Conservation (phyloP, 2,113 vertebrate species). For the Rhipidura dahli region DNA sequence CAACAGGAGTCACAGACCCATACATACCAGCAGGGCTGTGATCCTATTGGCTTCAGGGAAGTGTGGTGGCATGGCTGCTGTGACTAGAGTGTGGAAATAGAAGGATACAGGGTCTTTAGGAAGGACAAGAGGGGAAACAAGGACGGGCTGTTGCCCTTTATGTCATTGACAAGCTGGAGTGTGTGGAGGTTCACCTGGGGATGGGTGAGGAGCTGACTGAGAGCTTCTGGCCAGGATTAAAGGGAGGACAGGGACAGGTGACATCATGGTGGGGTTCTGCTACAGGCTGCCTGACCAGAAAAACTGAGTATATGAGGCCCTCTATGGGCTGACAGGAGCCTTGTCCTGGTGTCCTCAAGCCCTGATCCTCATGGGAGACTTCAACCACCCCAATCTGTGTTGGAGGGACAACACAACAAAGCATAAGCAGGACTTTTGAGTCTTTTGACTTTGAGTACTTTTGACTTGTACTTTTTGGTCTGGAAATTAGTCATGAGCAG, state of each 20-base stretch:
- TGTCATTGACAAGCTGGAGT: background rate
- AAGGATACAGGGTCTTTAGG: background rate
- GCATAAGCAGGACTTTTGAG: background rate
- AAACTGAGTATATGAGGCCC: background rate
- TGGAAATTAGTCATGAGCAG: background rate
- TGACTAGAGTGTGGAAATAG: background rate
- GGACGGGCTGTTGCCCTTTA: background rate
- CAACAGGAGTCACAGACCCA: background rate
- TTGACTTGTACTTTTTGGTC: background rate
- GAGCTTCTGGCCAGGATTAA: background rate
- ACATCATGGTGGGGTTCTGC: too few relatives aligned
- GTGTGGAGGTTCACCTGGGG: background rate
- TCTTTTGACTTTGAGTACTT: background rate
- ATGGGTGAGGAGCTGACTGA: background rate
- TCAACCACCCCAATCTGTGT: background rate
- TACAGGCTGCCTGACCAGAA: background rate
- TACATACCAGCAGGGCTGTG: background rate
- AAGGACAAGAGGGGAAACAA: background rate
- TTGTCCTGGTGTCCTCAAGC: background rate
- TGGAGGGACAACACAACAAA: background rate
- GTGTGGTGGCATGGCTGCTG: background rate
- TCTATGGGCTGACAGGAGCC: background rate
- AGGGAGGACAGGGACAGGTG: background rate
- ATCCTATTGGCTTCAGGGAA: background rate
- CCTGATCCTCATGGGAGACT: too few relatives aligned